Conservation (phyloP, 2,113 vertebrate genomes). For the Cyprinodon variegatus region DNA sequence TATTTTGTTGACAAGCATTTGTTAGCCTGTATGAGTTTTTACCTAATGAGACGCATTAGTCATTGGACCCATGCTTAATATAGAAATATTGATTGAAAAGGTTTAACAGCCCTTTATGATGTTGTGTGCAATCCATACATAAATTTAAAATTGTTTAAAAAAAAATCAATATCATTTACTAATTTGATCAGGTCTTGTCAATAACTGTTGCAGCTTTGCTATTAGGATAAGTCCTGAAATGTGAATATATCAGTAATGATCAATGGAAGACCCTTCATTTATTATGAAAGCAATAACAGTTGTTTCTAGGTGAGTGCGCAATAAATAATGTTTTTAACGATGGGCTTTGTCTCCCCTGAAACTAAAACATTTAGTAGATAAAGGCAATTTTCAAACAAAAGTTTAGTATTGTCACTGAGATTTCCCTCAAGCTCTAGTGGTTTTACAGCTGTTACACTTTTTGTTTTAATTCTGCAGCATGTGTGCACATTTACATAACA, state of each 20-base stretch:
- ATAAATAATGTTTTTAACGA: slow-evolving; percentile 75
- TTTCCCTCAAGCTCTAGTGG: slow-evolving; percentile 41
- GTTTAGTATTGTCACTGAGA: slow-evolving; percentile 60
- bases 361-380: slow-evolving; percentile 43
- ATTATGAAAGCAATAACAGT: slow-evolving; percentile 73
- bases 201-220: slow-evolving; percentile 14
- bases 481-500: not conserved
- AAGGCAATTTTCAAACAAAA: slow-evolving; percentile 42
- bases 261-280: slow-evolving; percentile 52
- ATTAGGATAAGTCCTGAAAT: slow-evolving; percentile 13
- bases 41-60: not conserved
- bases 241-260: slow-evolving; percentile 64
- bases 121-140: not conserved
- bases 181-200: not conserved
- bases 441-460: not conserved
- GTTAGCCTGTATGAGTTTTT: not conserved
- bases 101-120: not conserved
- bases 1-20: not conserved
- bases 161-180: not conserved
- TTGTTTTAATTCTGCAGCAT: not conserved
- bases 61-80: not conserved
- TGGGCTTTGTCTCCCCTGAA: slow-evolving; percentile 67
- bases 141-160: not conserved
- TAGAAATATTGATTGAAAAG: not conserved
- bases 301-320: slow-evolving; percentile 47